Percentiles rank a stretch among this genome's conserved stretches.
Evolutionary conservation across 2,888 invertebrate species (phyloP).

Genomic region (Epinotia demarniana): DNA sequence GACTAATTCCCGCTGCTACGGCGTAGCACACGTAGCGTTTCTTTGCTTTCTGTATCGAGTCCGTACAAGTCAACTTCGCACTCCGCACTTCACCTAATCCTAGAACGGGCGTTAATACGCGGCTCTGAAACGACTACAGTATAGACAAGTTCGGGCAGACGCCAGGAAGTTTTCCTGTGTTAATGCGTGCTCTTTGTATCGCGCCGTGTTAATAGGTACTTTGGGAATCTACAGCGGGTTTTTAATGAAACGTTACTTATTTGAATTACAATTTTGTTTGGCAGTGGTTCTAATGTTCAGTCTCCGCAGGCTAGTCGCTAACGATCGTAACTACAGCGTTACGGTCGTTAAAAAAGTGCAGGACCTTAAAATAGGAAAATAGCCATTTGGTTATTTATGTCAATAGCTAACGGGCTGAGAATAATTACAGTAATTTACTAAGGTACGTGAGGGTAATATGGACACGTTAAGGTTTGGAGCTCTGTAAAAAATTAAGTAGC

Average conservation of each 20-base stretch:
- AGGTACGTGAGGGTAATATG: no score
- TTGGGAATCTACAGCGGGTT: neutral
- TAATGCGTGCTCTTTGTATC: constrained; percentile 64
- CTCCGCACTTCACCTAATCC: constrained; percentile 71
- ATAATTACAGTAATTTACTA: no score
- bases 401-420: no score
- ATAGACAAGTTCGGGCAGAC: constrained; percentile 79
- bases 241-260: neutral
- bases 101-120: constrained; percentile 68
- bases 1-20: no score
- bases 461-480: no score
- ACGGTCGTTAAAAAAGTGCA: no score
- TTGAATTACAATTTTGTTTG: neutral
- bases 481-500: no score
- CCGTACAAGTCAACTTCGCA: constrained; percentile 73
- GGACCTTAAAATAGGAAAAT: no score
- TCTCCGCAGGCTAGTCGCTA: neutral
- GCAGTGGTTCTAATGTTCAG: neutral
- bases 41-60: constrained; percentile 23
- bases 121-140: constrained; percentile 78
- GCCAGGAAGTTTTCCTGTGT: constrained; percentile 80
- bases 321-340: neutral
- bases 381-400: no score
- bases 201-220: constrained; percentile 1
- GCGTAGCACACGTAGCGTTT: no score